Evolutionary conservation across 2,888 invertebrate genomes (phyloP), one percentile per base, ranked within the genome.

Genomic region (Drosophila incognita): DNA sequence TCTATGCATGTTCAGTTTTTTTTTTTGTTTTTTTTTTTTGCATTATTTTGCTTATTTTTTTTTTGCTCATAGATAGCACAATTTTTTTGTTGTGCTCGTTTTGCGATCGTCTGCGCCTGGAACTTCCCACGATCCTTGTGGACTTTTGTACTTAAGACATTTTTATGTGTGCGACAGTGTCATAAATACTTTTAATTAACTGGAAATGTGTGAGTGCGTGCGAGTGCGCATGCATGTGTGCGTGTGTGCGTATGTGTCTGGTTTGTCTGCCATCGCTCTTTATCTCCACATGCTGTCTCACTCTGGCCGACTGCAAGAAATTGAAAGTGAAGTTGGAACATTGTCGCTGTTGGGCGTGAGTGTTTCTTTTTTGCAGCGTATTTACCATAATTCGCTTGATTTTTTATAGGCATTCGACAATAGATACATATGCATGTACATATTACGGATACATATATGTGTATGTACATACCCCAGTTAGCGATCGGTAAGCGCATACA

Each of bases 101-200:
- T 77, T 83, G 83, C 73, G 69, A 69, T 76, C 75, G 82, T 82
- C 74, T 72, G 76, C 64, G 71, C 59, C 70, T 77, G 83, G 91
- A 91, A 90, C 90, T 90, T 90, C 90, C 90, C 90, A 90, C 90
- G 90, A 91, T 91, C 91, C 91, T 91, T 91, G 81, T 82, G 82
- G 85, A 84, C 82, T 87, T 84, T 82, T 77, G 89, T 87, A 87
- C 87, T 83, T 71, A 78, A 84, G 77, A 78, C 67, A 62, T 70
- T 82, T 83, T 75, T 78, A 56, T 61, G 49, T 81, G 49, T 71
- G 54, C 64, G 38, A 13, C 56, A 76, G 70, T 75, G 75, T 78
- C 78, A 81, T 76, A 81, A 81, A 81, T 81, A 81, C 81, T 79
- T 81, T 81, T 81, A 81, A 81, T 81, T 81, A 81, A 76, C 81